These are phyloP conservation scores for Chloroceryle inda DNA, from an alignment of 2,797 vertebrate species.

Conservation along the genomic window DNA sequence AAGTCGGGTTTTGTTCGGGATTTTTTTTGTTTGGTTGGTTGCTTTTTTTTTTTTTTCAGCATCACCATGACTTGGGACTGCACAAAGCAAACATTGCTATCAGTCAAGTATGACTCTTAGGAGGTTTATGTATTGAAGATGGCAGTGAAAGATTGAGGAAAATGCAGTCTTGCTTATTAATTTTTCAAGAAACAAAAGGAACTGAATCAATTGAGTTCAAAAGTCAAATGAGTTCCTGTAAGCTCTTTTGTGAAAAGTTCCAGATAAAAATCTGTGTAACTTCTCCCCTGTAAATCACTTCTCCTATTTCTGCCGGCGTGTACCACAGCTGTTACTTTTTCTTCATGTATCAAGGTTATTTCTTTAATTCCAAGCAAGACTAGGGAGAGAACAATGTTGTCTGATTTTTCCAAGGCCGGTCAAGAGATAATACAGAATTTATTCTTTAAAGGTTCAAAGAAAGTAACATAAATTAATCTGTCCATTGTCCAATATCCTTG, in stretches of 20 bases:
- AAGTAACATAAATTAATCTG: not conserved
- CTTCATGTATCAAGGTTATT: slow-evolving; percentile 9
- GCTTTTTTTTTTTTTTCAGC: not conserved
- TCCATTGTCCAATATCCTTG: slow-evolving; percentile 11
- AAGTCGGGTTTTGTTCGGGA: not conserved
- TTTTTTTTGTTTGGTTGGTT: too few species aligned
- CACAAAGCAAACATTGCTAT: slow-evolving; percentile 11
- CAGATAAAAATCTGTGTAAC: slow-evolving; percentile 11
- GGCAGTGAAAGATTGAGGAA: not conserved
- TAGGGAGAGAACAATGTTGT: not conserved
- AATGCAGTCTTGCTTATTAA: not conserved
- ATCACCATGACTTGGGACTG: not conserved
- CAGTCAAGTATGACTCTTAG: not conserved
- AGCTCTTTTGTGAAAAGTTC: not conserved
- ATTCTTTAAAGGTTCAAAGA: slow-evolving; percentile 17
- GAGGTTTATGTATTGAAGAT: slow-evolving; percentile 33
- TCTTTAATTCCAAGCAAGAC: slow-evolving; percentile 11
- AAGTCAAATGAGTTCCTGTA: not conserved
- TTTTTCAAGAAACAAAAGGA: slow-evolving; percentile 35
- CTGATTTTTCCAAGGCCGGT: slow-evolving; percentile 38
- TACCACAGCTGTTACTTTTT: not conserved
- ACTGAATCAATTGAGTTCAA: not conserved
- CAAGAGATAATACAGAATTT: slow-evolving; percentile 20
- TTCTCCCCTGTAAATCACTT: not conserved
- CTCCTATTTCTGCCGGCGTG: not conserved